phyloP scores from a whole-genome alignment of 2,888 invertebrate species.

The Scrobipalpa costella region DNA sequence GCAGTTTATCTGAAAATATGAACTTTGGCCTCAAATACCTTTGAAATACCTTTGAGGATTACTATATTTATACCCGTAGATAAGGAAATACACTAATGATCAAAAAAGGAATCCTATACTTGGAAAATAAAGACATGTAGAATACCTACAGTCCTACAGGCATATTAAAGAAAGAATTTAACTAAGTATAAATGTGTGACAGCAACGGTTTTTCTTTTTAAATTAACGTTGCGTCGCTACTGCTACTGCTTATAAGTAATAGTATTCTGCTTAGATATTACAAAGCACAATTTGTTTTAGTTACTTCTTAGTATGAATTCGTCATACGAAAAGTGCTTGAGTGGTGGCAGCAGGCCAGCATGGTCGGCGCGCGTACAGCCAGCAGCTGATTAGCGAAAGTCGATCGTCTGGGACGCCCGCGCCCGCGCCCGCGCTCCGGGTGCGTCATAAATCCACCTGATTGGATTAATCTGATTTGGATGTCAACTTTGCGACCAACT shows the following conservation, averaged over 20 bases:
- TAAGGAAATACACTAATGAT: no score
- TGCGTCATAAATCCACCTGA: conserved; percentile 82
- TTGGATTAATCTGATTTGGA: conserved; percentile 82
- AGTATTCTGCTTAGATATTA: not conserved
- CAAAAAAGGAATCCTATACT: no score
- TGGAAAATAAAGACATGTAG: no score
- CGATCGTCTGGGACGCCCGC: conserved; percentile 59
- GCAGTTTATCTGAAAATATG: not conserved
- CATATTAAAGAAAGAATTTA: no score
- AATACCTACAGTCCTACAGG: no score
- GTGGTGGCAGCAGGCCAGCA: not conserved
- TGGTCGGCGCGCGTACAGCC: conserved; percentile 36
- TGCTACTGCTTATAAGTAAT: no score
- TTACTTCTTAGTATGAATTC: not conserved
- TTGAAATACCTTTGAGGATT: no score
- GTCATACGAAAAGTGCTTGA: not conserved
- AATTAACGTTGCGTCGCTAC: no score
- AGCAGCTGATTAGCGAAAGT: conserved; percentile 72
- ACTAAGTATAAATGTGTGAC: no score
- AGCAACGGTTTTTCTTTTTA: no score
- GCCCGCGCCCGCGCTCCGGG: conserved; percentile 57
- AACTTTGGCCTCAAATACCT: not conserved
- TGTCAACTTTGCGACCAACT: conserved; percentile 77
- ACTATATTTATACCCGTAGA: no score
- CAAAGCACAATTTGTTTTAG: not conserved